Evolutionary conservation across 2,888 invertebrate species (phyloP).

Genomic region (Conomelus anceps): DNA sequence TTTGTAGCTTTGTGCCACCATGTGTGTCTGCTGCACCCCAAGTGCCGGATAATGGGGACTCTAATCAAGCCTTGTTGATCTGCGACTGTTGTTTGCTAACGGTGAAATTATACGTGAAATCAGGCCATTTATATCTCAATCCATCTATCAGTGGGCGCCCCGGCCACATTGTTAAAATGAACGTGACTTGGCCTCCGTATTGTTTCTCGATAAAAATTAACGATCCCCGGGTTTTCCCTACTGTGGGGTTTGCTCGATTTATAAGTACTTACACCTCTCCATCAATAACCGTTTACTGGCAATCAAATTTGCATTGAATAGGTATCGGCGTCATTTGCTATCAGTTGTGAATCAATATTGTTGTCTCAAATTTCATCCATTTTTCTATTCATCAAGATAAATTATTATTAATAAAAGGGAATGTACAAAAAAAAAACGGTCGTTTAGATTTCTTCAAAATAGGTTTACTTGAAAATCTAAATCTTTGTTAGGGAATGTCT

Average conservation of each 20-base stretch:
- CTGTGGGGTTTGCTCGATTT: background rate
- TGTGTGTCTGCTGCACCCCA: background rate
- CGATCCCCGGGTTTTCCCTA: background rate
- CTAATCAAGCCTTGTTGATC: background rate
- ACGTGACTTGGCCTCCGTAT: background rate
- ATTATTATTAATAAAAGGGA: too few species aligned
- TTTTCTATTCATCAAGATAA: too few species aligned
- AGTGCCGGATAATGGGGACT: background rate
- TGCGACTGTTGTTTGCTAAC: background rate
- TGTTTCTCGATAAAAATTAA: background rate
- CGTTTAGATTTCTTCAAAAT: too few species aligned
- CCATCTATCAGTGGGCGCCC: background rate
- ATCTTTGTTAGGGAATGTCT: too few species aligned
- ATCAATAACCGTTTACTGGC: background rate
- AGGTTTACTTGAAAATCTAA: too few species aligned
- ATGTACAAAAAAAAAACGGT: too few species aligned
- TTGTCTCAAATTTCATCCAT: too few species aligned
- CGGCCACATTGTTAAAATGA: background rate
- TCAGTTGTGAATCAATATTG: background rate
- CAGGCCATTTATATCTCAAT: background rate
- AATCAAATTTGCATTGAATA: background rate
- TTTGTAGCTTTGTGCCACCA: background rate
- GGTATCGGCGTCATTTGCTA: background rate
- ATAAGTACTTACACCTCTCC: background rate
- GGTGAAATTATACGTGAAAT: background rate